phyloP scores from a whole-genome alignment of 2,113 vertebrate genomes.

The Chelonoidis abingdonii region DNA sequence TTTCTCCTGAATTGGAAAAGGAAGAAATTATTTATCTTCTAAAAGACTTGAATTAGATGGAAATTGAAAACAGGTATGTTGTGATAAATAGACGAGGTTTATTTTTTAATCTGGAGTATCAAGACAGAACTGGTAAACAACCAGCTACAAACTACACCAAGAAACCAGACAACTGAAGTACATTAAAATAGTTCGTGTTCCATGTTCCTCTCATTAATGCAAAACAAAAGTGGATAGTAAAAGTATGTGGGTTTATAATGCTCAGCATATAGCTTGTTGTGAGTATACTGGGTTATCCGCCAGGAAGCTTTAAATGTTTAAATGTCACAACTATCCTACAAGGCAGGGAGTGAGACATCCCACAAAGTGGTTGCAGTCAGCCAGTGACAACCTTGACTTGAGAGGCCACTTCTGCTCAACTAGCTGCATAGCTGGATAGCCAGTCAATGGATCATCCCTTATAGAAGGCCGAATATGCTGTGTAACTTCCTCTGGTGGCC shows the following conservation, averaged over 20 bases:
- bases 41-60: background rate
- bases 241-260: background rate
- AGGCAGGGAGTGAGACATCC: background rate
- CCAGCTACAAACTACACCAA: constrained; percentile 1
- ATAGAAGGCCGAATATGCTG: background rate
- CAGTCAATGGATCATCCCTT: background rate
- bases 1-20: constrained; percentile 38
- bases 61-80: constrained; percentile 12
- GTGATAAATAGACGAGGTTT: background rate
- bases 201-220: background rate
- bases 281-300: background rate
- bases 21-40: constrained; percentile 35
- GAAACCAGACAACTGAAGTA: background rate
- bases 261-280: background rate
- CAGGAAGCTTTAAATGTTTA: background rate
- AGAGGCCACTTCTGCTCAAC: background rate
- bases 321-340: accelerated
- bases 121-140: background rate
- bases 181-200: background rate
- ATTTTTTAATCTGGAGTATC: background rate
- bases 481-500: background rate
- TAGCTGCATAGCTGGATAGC: background rate
- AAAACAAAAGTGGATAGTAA: background rate
- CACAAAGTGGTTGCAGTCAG: background rate
- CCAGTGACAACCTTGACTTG: accelerated